Base-by-base conservation (phyloP, 2,797 vertebrate species). In the Thaleichthys pacificus region DNA sequence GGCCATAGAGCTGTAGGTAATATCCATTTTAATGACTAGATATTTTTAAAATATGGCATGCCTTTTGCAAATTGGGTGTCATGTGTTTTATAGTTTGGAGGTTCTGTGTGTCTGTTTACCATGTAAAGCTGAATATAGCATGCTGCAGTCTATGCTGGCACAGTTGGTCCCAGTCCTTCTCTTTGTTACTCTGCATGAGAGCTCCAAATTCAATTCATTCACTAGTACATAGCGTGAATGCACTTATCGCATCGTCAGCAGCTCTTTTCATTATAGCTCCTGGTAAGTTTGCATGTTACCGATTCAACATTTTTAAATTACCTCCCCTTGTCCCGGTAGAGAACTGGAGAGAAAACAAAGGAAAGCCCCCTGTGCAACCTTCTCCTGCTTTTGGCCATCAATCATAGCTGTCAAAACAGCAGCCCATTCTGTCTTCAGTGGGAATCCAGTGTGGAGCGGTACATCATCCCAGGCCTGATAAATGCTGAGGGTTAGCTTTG, bases 221-320 rank as follows among this genome's bases (percentile, higher is more conserved):
- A 64, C 80, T 77, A 69, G 38, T 67, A 73, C 81, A 82, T 84
- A 82, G 68, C 56, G 49, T 51, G 77, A 82, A 87, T 83, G 86
- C 84, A 78, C 86, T 89, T 90, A 88, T 84, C 70, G 84, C 87
- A 22, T 73, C 78, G 88, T 91, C 89, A 90, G 89, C 88, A 85
- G 73, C 82, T 84, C 66, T 56, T 85, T 84, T 85, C 82, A 86
- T 87, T 85, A 79, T 75, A 78, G 80, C 82, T 71, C 64, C 74
- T 54, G 69, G 85, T 87, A 82, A 77, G 80, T 89, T 89, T 81
- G 80, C 80, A 76, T 85, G 85, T 86, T 88, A 88, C 84, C 7
- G 72, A 85, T 88, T 89, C 80, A 76, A 88, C 83, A 76, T 82
- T 86, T 91, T 88, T 84, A 69, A 89, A 90, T 90, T 76, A 77